Percentiles rank a stretch among this genome's conserved stretches.
Conservation (phyloP, 2,888 invertebrate species). For the Drosophila anomalata region DNA sequence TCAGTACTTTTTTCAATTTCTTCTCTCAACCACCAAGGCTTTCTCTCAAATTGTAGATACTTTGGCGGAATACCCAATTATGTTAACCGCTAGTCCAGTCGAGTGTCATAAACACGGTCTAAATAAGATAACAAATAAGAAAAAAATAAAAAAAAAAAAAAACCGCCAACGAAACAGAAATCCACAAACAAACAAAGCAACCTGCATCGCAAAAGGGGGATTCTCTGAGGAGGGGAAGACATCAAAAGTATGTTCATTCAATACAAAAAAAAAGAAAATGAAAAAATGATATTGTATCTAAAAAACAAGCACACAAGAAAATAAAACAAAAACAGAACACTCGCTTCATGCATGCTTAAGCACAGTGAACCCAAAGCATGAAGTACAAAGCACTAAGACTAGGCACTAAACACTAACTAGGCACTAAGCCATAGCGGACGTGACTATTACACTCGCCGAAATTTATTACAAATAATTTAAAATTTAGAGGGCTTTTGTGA, state of each 20-base stretch:
- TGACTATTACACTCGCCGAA: constrained; percentile 8
- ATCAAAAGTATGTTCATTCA: constrained; percentile 70
- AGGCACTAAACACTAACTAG: not conserved
- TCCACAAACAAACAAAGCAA: constrained; percentile 23
- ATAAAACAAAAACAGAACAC: constrained; percentile 40
- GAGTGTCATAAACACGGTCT: constrained; percentile 15
- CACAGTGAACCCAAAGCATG: constrained; percentile 39
- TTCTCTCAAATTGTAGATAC: not conserved
- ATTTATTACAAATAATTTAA: not conserved
- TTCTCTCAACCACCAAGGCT: not conserved
- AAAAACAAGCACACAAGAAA: not conserved
- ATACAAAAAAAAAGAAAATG: constrained; percentile 14
- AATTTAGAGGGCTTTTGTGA: not conserved
- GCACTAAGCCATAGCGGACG: constrained; percentile 2
- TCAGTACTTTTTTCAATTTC: not conserved
- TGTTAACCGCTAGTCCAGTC: constrained; percentile 33
- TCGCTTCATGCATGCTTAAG: constrained; percentile 71
- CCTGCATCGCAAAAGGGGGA: constrained; percentile 20
- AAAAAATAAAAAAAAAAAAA: constrained; percentile 10
- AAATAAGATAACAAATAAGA: not conserved
- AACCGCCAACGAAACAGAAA: constrained; percentile 22
- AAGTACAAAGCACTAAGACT: constrained; percentile 1
- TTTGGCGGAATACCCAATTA: constrained; percentile 10
- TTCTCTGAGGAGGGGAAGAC: not conserved
- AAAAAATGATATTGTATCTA: not conserved